Percentiles rank a stretch among this genome's conserved stretches.
These are phyloP conservation scores for Scaptomyza polygonia DNA, from an alignment of 2,888 invertebrate genomes.

Conservation along the genomic window DNA sequence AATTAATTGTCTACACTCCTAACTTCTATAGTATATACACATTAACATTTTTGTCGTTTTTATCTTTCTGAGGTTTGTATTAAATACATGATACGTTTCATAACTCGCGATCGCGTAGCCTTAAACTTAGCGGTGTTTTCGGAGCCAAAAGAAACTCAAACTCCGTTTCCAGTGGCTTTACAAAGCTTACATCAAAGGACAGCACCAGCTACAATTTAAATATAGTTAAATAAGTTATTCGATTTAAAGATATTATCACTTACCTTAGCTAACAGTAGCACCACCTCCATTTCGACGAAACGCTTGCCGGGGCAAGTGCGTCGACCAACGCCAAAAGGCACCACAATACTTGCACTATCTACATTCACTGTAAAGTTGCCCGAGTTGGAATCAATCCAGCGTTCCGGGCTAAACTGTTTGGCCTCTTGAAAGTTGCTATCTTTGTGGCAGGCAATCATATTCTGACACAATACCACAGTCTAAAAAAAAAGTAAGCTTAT, in stretches of 20 bases:
- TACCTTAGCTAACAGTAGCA: constrained; percentile 90
- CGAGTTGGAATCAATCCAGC: constrained; percentile 87
- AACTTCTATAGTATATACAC: constrained; percentile 31
- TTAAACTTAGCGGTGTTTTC: constrained; percentile 89
- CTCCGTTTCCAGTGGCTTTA: constrained; percentile 89
- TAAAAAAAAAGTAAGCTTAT: constrained; percentile 72
- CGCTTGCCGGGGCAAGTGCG: constrained; percentile 94
- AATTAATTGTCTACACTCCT: background rate
- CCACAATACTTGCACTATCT: constrained; percentile 87
- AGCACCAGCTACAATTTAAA: constrained; percentile 86
- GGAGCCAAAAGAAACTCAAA: constrained; percentile 93
- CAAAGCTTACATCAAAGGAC: constrained; percentile 89
- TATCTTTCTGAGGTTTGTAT: constrained; percentile 28
- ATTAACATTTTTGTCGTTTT: constrained; percentile 16
- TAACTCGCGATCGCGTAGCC: constrained; percentile 86
- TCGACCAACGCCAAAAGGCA: constrained; percentile 92
- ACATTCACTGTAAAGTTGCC: constrained; percentile 83
- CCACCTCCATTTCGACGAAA: constrained; percentile 91
- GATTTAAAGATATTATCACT: constrained; percentile 8
- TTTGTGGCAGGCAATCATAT: constrained; percentile 91
- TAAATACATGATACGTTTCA: constrained; percentile 46
- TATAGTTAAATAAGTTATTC: background rate
- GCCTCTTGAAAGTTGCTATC: constrained; percentile 91
- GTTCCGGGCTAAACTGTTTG: constrained; percentile 89
- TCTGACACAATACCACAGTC: constrained; percentile 92